Evolutionary conservation across 2,113 vertebrate genomes (phyloP).

Genomic region (Hypocryptadius cinnamomeus): DNA sequence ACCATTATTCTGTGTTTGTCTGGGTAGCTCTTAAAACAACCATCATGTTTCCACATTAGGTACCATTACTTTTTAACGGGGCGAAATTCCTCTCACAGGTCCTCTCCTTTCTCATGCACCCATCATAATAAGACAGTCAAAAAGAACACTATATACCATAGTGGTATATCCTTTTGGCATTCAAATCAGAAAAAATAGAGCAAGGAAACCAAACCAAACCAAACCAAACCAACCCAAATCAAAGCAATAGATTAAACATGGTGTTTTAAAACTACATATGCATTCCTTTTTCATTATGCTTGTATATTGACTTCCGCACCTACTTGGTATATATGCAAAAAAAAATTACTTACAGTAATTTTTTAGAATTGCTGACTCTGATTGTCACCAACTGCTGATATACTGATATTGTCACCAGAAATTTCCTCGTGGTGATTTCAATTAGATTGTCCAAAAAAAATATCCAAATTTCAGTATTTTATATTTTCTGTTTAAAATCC

Average conservation of each 20-base stretch:
- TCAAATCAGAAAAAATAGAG: not conserved
- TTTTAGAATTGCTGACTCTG: not conserved
- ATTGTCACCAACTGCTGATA: not conserved
- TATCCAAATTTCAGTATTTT: not conserved
- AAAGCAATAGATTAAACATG: not conserved
- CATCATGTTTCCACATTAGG: not conserved
- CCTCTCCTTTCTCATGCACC: accelerated
- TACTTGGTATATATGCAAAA: not conserved
- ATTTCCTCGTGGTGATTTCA: not conserved
- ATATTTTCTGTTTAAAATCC: not conserved
- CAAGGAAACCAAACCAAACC: not conserved
- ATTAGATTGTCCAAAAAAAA: not conserved
- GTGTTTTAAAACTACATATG: not conserved
- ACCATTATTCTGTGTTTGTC: not conserved
- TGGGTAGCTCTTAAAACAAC: not conserved
- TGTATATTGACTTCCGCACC: not conserved
- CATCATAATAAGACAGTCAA: not conserved
- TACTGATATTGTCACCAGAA: not conserved
- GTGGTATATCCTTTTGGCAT: not conserved
- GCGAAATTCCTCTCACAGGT: not conserved
- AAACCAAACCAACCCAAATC: not conserved
- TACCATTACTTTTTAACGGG: accelerated
- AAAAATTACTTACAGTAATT: not conserved
- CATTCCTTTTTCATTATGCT: not conserved
- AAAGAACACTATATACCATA: not conserved